phyloP scores from a whole-genome alignment of 2,113 vertebrate genomes.

The Hippocampus zosterae region DNA sequence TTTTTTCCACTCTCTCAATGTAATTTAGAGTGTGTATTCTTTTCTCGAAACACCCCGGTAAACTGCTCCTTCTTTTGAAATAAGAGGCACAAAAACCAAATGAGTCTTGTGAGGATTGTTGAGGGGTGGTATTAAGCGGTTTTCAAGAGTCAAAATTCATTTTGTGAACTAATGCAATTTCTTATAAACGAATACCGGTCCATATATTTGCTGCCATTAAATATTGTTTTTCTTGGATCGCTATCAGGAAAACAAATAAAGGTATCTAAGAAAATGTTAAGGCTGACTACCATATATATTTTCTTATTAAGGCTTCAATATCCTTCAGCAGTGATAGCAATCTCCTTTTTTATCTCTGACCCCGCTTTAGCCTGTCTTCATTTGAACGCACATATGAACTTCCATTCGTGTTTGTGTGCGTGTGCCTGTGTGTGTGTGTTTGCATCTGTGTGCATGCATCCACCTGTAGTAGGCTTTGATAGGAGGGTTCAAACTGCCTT shows the following conservation, averaged over 20 bases:
- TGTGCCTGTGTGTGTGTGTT: conserved; percentile 2
- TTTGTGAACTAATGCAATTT: not conserved
- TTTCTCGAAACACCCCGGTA: not conserved
- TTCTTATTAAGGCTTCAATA: conserved; percentile 76
- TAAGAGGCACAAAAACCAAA: not conserved
- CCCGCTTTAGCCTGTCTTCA: conserved; percentile 50
- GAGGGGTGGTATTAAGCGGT: not conserved
- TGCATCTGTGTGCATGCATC: not conserved
- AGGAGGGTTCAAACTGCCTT: conserved; percentile 38
- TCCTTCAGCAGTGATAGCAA: conserved; percentile 68
- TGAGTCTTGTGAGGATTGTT: not conserved
- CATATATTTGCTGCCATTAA: conserved; percentile 60
- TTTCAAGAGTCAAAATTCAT: not conserved
- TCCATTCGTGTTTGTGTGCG: conserved; percentile 20
- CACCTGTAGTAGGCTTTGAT: conserved; percentile 23
- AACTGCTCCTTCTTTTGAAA: not conserved
- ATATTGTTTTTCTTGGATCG: conserved; percentile 63
- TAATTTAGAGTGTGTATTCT: not conserved
- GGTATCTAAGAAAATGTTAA: conserved; percentile 59
- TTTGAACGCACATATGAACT: conserved; percentile 8
- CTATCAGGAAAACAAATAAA: conserved; percentile 71
- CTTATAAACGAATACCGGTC: conserved; percentile 47
- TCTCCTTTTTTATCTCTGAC: conserved; percentile 68
- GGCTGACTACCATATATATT: conserved; percentile 62
- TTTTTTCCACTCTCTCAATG: too few relatives aligned